Conservation (phyloP, 1,140 invertebrate species). For the Drosophila melanogaster region Release_6_plus_ISO1_MT NT_037436.4:2331001-2331500, state of each 20-base stretch:
- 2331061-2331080: conserved; percentile 7
- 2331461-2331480: conserved; percentile 14
- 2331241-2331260: not conserved
- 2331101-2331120: not conserved
- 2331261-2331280: conserved; percentile 29
- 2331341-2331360: conserved; percentile 45
- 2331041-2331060: not conserved
- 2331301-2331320: conserved; percentile 14
- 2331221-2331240: conserved; percentile 13
- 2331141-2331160: conserved; percentile 4
- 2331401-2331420: conserved; percentile 43
- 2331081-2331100: conserved; percentile 6
- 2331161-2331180: conserved; percentile 13
- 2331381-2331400: conserved; percentile 30
- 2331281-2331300: conserved; percentile 23
- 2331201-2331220: conserved; percentile 23
- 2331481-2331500: conserved; percentile 33
- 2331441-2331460: conserved; percentile 14
- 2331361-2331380: conserved; percentile 66
- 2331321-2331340: conserved; percentile 34
- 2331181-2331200: conserved; percentile 26
- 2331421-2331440: conserved; percentile 58
- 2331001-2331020: no score
- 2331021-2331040: no score
- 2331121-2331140: conserved; percentile 11